A percentile compares a stretch with the other conserved stretches of the same genome.
Evolutionary conservation across 2,888 invertebrate genomes (phyloP).

Genomic region (Callimorpha dominula): DNA sequence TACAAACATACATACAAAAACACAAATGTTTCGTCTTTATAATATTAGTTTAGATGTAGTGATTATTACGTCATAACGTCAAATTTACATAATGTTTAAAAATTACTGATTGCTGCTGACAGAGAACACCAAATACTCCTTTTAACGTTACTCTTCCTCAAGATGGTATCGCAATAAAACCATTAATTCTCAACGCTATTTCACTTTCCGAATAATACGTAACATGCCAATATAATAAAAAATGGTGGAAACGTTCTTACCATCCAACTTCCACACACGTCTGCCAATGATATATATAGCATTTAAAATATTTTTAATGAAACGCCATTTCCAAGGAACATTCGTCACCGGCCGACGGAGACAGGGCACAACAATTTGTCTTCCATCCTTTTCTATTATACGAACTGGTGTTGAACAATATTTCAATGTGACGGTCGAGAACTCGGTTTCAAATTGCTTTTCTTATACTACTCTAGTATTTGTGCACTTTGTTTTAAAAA

Average conservation of each 20-base stretch:
- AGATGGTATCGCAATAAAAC: not conserved
- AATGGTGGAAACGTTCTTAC: not conserved
- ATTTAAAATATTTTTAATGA: constrained; percentile 22
- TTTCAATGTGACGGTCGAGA: constrained; percentile 53
- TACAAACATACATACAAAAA: too few relatives aligned
- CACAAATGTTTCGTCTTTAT: too few relatives aligned
- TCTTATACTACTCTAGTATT: constrained; percentile 26
- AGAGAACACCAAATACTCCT: not conserved
- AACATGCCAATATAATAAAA: constrained; percentile 1
- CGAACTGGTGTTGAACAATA: constrained; percentile 50
- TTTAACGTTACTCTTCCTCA: not conserved
- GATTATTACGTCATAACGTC: too few relatives aligned
- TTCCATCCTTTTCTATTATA: constrained; percentile 63
- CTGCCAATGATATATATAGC: constrained; percentile 9
- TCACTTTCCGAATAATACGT: constrained; percentile 7
- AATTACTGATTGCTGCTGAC: not conserved
- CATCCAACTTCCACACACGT: constrained; percentile 4
- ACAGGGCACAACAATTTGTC: constrained; percentile 60
- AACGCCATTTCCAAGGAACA: constrained; percentile 41
- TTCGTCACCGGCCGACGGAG: constrained; percentile 34
- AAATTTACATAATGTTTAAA: not conserved
- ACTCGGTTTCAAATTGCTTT: constrained; percentile 49
- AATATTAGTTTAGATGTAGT: too few relatives aligned
- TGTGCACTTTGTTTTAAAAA: constrained; percentile 24
- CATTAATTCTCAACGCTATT: constrained; percentile 3